phyloP scores from a whole-genome alignment of 2,888 invertebrate genomes.

The Orthonevra nobilis region DNA sequence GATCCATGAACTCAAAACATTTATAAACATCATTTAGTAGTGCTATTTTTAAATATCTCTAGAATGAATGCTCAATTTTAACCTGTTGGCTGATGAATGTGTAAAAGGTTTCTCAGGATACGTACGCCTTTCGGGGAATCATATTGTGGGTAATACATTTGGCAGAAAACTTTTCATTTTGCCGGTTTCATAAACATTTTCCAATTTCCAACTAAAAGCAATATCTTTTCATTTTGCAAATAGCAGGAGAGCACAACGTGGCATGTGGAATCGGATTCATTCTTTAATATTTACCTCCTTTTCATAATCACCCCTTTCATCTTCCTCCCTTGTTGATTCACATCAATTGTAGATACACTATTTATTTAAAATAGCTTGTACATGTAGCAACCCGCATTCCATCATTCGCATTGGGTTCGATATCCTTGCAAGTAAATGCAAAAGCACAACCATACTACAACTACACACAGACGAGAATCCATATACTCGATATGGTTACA shows the following conservation, averaged over 20 bases:
- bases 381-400: slow-evolving; percentile 42
- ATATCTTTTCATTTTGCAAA: slow-evolving; percentile 6
- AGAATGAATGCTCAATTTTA: no score
- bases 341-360: slow-evolving; percentile 53
- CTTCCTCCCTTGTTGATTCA: slow-evolving; percentile 37
- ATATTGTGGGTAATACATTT: no score
- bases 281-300: slow-evolving; percentile 34
- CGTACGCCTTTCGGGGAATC: no score
- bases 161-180: no score
- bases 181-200: not conserved
- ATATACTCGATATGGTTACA: not conserved
- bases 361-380: slow-evolving; percentile 60
- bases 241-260: no score
- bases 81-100: no score
- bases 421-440: slow-evolving; percentile 59
- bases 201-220: not conserved
- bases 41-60: no score
- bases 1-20: no score
- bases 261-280: not conserved
- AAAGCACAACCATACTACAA: slow-evolving; percentile 29
- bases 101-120: no score
- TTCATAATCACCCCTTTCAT: slow-evolving; percentile 3
- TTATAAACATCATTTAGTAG: no score
- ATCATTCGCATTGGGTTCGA: slow-evolving; percentile 49
- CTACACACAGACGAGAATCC: slow-evolving; percentile 1